These are phyloP conservation scores for Pseudomugil gertrudae DNA, from an alignment of 2,797 vertebrate species.

Conservation along the genomic window DNA sequence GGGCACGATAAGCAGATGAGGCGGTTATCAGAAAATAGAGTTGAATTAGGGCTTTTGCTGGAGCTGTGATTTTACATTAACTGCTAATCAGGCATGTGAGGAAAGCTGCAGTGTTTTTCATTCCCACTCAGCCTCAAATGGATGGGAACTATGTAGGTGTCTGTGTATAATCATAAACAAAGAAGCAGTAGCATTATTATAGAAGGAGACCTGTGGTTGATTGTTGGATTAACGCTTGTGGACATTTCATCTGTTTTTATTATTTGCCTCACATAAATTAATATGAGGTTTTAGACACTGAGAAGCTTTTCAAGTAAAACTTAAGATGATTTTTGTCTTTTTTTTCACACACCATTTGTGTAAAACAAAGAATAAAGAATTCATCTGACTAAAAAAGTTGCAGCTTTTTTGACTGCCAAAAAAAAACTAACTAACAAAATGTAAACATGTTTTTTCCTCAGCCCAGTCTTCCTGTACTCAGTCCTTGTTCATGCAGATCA, in stretches of 20 bases:
- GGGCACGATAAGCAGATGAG: constrained; percentile 59
- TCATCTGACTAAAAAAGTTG: constrained; percentile 42
- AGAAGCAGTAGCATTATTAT: not conserved
- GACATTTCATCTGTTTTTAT: not conserved
- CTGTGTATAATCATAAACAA: not conserved
- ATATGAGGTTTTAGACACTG: not conserved
- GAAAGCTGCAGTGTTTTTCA: constrained; percentile 27
- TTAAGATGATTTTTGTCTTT: too few species aligned
- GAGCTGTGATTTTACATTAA: constrained; percentile 42
- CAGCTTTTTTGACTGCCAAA: constrained; percentile 18
- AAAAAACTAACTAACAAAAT: constrained; percentile 10
- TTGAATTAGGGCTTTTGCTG: constrained; percentile 47
- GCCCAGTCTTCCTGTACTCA: constrained; percentile 18
- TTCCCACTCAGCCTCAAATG: constrained; percentile 1
- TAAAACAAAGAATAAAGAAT: not conserved
- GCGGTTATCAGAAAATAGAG: constrained; percentile 66
- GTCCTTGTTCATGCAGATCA: constrained; percentile 54
- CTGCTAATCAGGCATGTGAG: constrained; percentile 41
- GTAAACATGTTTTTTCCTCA: constrained; percentile 5
- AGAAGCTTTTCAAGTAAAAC: not conserved
- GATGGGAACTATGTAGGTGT: constrained; percentile 14
- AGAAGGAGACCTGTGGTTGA: not conserved
- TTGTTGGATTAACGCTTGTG: not conserved
- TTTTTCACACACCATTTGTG: too few species aligned
- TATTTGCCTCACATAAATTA: not conserved